Evolutionary conservation across 1,140 invertebrate genomes (phyloP), one percentile per base, ranked within the genome.

Genomic region (Gerris buenoi): DNA sequence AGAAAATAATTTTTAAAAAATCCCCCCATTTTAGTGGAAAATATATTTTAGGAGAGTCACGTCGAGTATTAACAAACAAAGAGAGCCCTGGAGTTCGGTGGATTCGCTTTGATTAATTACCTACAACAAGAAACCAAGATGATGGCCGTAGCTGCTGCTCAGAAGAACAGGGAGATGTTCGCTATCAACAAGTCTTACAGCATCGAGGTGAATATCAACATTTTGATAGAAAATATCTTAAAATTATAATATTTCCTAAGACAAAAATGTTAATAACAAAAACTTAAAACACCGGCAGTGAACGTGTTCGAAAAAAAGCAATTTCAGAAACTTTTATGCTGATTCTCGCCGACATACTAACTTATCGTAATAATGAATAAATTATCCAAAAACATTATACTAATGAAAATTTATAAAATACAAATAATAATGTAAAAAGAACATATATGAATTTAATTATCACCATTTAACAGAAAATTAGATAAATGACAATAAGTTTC

Each of bases 151-250:
- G 89, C 88, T 76, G 88, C 88, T 76, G 89, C 89, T 63, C 88
- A 91, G 80, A 91, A 91, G 79, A 93, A 91, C 79, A 86, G 91
- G 76, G 90, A 93, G 79, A 89, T 91, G 87, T 93, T 93, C 83
- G 90, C 90, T 78, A 93, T 93, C 81, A 93, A 94, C 81, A 95
- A 95, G 77, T 93, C 91, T 71, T 96, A 95, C 84, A 95, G 92
- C 81, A 93, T 95, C 77, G 93, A 95, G 90, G 93, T 95, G 81
- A 88, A 88, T 83, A 64, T 64, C n/a, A 5, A 13, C 46, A 29
- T 64, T 0, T 23, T 28, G n/a, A 26, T 27, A 46, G 18, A 46
- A 46, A 5, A 10, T 46, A 10, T 10, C 5, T 10, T 10, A 46
- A 10, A 46, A 5, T 46, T 46, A 46, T 10, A 10, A 46, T 10